Conservation (phyloP, 2,888 invertebrate species). For the Nebria salina region DNA sequence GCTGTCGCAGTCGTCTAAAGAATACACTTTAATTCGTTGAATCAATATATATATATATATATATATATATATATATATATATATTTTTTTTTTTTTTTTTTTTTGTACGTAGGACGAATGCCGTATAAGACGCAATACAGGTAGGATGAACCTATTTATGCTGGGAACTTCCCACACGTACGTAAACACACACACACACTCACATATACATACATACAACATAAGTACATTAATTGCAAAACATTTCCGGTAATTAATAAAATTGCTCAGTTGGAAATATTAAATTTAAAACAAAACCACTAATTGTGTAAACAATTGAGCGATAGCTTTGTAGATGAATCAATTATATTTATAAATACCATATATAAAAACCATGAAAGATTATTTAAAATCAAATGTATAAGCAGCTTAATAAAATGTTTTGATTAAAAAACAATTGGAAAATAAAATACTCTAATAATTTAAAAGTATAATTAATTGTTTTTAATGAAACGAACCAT, state of each 20-base stretch:
- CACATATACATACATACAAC: not conserved
- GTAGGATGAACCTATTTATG: not conserved
- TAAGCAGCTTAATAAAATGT: too few species aligned
- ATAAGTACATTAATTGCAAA: not conserved
- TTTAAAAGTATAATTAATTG: too few species aligned
- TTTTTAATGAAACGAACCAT: not conserved
- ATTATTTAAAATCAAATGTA: too few species aligned
- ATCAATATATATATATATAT: too few species aligned
- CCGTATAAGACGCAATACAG: not conserved
- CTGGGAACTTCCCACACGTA: constrained; percentile 8
- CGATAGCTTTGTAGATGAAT: not conserved
- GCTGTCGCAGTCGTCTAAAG: too few species aligned
- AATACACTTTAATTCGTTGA: too few species aligned
- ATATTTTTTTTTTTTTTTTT: too few species aligned
- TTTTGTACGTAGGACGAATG: not conserved
- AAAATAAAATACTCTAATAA: too few species aligned
- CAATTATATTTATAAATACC: not conserved
- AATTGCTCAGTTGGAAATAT: not conserved
- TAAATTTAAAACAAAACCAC: not conserved
- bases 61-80: too few species aligned
- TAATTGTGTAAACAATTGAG: not conserved
- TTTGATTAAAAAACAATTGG: too few species aligned
- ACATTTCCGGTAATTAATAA: constrained; percentile 10
- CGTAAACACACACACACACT: too few species aligned
- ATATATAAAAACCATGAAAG: too few species aligned